phyloP scores from a whole-genome alignment of 2,888 invertebrate genomes.

The Drosophila trichaetosa region DNA sequence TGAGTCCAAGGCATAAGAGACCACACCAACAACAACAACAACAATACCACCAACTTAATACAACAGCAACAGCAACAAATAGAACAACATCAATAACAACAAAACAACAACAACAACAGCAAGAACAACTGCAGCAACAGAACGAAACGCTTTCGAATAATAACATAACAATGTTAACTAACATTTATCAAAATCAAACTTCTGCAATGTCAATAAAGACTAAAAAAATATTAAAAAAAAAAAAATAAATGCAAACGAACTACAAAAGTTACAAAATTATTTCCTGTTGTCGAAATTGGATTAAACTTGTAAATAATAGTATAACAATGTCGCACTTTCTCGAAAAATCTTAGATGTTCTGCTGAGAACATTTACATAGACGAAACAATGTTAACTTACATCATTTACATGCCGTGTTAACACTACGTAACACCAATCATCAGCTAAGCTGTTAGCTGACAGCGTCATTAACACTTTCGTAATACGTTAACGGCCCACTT shows the following conservation, averaged over 20 bases:
- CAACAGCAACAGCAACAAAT: slow-evolving; percentile 61
- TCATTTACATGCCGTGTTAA: not conserved
- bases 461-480: not conserved
- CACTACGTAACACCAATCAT: not conserved
- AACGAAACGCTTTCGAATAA: slow-evolving; percentile 82
- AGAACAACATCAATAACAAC: slow-evolving; percentile 48
- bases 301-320: not conserved
- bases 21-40: slow-evolving; percentile 47
- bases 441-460: not conserved
- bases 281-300: not conserved
- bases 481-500: not conserved
- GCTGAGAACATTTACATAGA: not conserved
- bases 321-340: not conserved
- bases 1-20: slow-evolving; percentile 83
- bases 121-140: slow-evolving; percentile 82
- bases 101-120: slow-evolving; percentile 69
- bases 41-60: slow-evolving; percentile 37
- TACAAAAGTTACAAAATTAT: slow-evolving; percentile 70
- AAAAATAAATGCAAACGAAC: slow-evolving; percentile 80
- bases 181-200: slow-evolving; percentile 55
- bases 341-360: not conserved
- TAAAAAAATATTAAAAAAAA: slow-evolving; percentile 66
- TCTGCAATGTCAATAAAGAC: slow-evolving; percentile 82
- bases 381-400: not conserved
- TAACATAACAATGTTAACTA: slow-evolving; percentile 62